Evolutionary conservation across 2,797 vertebrate genomes (phyloP), one percentile per base, ranked within the genome.

Genomic region (Balearica regulorum): DNA sequence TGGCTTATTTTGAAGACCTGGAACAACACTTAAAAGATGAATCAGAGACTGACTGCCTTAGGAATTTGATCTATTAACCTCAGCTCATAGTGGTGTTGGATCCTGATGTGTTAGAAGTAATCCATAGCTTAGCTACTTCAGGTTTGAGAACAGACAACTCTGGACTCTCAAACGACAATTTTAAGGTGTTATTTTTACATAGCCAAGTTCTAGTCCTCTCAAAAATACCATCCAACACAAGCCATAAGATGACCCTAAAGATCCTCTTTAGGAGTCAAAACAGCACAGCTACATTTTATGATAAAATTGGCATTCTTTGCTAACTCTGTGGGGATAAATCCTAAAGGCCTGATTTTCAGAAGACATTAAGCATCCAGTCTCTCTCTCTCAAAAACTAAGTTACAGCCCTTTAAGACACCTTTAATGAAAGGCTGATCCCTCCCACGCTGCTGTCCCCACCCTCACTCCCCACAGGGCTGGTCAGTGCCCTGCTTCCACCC

Each of bases 21-120:
- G 69, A 96, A 89, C 78, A 87, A 82, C 43, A 75, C 64, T 92
- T 85, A 64, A 49, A 89, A 93, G 78, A 92, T 93, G 87, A 95
- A 95, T 92, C 72, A 82, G 78, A 81, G 29, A 72, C 57, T 86
- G 69, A 57, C 17, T 73, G 68, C 83, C 48, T 93, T 54, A 19
- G 54, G 72, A 93, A 95, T 91, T 71, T 55, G 53, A 91, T 97
- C 64, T 75, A 33, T 65, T 89, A 94, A 81, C 75, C 78, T 81
- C 83, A 81, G 37, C 68, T 94, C 2, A 1, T 24, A 86, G 44
- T 5, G 13, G 26, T 26, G 80, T 2, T 54, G 44, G 60, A 71
- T 22, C 54, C 44, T 54, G 19, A 90, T 68, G 64, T 29, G 62
- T 41, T 28, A 85, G 13, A 83, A 68, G 39, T 55, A 92, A 94